These are phyloP conservation scores for Andrena marginata DNA, from an alignment of 2,888 invertebrate species.

Conservation along the genomic window DNA sequence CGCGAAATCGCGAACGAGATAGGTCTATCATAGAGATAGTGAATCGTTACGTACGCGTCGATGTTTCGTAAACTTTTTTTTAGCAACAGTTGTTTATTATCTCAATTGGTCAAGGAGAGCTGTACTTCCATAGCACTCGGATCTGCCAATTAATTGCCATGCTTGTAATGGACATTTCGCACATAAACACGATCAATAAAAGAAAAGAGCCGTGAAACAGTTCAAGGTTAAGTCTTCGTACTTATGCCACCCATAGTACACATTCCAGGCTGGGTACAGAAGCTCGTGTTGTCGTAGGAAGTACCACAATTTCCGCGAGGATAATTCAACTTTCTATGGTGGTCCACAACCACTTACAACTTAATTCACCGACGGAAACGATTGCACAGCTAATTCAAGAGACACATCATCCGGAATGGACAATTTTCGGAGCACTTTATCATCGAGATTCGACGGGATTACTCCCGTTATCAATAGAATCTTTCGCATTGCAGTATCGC, in stretches of 20 bases:
- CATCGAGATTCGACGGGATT: background rate
- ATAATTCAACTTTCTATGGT: background rate
- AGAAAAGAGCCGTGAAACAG: constrained; percentile 33
- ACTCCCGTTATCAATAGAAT: background rate
- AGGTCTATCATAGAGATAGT: background rate
- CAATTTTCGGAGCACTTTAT: background rate
- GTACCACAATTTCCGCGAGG: background rate
- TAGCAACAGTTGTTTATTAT: background rate
- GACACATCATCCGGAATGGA: background rate
- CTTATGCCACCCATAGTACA: background rate
- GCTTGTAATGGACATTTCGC: background rate
- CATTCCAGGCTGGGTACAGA: background rate
- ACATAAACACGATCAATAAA: constrained; percentile 37
- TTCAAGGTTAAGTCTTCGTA: constrained; percentile 32
- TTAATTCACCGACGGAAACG: background rate
- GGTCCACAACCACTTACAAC: too few relatives aligned
- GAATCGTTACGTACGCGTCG: too few relatives aligned
- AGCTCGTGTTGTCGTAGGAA: background rate
- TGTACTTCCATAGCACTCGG: background rate
- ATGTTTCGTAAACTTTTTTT: background rate
- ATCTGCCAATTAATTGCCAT: background rate
- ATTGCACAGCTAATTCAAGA: background rate
- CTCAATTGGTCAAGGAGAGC: background rate
- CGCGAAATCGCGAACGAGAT: background rate
- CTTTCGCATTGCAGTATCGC: constrained; percentile 30